Evolutionary conservation across 2,797 vertebrate species (phyloP).

Genomic region (Tragopan temminckii): DNA sequence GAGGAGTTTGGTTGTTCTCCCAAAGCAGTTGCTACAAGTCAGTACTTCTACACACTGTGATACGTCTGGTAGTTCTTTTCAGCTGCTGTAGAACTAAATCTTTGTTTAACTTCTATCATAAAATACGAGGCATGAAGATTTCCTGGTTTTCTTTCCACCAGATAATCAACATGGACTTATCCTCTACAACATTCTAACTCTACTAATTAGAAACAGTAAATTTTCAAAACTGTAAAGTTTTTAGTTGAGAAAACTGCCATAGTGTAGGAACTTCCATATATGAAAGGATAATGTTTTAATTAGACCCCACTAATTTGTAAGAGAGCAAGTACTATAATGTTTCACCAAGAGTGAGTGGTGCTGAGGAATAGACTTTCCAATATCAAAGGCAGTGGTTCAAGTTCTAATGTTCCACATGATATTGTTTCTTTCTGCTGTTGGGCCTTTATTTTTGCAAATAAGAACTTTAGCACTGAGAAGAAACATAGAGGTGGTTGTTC

Average conservation of each 20-base stretch:
- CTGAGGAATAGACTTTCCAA: not conserved
- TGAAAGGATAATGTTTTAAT: slow-evolving; percentile 19
- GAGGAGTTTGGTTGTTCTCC: not conserved
- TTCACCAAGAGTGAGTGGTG: not conserved
- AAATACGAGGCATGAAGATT: not conserved
- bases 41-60: not conserved
- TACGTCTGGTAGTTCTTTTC: not conserved
- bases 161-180: slow-evolving; percentile 16
- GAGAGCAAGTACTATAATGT: not conserved
- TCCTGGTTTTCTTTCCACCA: not conserved
- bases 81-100: not conserved
- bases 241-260: slow-evolving; percentile 9
- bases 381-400: not conserved
- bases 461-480: not conserved
- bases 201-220: slow-evolving; percentile 5
- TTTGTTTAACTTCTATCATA: not conserved
- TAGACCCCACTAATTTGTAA: slow-evolving; percentile 38
- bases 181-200: slow-evolving; percentile 12
- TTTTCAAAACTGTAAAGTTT: not conserved
- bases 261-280: slow-evolving; percentile 2
- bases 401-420: not conserved
- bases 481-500: not conserved
- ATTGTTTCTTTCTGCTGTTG: slow-evolving; percentile 36
- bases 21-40: not conserved
- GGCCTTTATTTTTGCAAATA: not conserved